Conservation (phyloP, 2,113 vertebrate genomes). For the Crotophaga sulcirostris region DNA sequence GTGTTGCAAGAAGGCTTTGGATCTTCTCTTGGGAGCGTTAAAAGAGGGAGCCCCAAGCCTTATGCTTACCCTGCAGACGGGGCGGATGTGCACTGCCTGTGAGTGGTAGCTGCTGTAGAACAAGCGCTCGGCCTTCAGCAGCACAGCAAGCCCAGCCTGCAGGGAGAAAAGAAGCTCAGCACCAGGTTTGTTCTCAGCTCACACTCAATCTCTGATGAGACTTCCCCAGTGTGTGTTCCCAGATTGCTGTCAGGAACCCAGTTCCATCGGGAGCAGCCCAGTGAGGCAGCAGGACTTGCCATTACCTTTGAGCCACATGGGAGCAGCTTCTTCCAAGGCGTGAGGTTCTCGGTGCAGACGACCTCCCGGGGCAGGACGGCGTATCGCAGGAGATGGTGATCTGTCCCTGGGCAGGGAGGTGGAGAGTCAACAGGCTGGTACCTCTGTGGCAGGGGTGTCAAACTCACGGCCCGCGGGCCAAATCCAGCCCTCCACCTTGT, state of each 20-base stretch:
- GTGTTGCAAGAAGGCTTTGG: background rate
- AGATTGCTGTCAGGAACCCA: background rate
- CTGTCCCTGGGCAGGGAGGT: constrained; percentile 77
- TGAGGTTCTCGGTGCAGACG: constrained; percentile 97
- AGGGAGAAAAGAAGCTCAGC: background rate
- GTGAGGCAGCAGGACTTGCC: background rate
- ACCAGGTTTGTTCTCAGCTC: background rate
- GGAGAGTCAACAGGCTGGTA: background rate
- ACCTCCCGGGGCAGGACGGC: constrained; percentile 93
- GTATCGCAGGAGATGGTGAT: constrained; percentile 90
- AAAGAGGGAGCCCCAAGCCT: background rate
- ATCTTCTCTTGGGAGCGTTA: background rate
- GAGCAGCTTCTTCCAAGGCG: constrained; percentile 97
- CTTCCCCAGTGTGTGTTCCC: rapidly evolving
- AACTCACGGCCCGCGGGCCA: too few relatives aligned
- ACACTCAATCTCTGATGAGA: background rate
- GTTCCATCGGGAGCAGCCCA: rapidly evolving
- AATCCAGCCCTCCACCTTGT: too few relatives aligned
- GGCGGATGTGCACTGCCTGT: constrained; percentile 92
- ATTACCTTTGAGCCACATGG: constrained; percentile 94
- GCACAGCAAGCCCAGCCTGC: constrained; percentile 91
- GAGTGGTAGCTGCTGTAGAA: constrained; percentile 98
- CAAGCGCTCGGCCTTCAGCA: constrained; percentile 93
- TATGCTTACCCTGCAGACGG: constrained; percentile 83
- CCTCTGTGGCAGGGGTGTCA: background rate